A percentile compares a stretch with the other conserved stretches of the same genome.
Conservation (phyloP, 2,797 vertebrate species). For the Vespertilio murinus region DNA sequence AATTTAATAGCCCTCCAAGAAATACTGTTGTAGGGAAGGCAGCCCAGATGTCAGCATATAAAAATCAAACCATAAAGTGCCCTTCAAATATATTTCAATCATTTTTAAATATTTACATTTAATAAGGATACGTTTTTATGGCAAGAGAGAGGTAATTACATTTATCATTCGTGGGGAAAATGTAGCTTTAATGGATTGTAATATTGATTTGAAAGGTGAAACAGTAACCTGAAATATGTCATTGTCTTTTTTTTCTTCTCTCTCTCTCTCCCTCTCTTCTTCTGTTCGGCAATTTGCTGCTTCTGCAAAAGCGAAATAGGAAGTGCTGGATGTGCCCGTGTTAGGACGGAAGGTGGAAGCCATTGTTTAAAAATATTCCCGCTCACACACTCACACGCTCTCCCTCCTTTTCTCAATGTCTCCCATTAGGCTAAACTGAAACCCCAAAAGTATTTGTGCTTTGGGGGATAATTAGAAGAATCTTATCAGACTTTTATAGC, state of each 20-base stretch:
- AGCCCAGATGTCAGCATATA: constrained; percentile 86
- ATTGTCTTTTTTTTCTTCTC: constrained; percentile 49
- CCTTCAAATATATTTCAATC: constrained; percentile 86
- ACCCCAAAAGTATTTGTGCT: constrained; percentile 53
- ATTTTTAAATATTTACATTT: constrained; percentile 89
- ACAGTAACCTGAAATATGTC: constrained; percentile 81
- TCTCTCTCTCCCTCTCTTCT: not conserved
- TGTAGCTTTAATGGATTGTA: constrained; percentile 83
- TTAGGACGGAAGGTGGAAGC: not conserved
- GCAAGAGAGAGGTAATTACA: constrained; percentile 85
- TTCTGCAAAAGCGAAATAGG: constrained; percentile 78
- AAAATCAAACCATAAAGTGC: constrained; percentile 87
- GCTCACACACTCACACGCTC: too few relatives aligned
- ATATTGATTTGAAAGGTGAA: constrained; percentile 85
- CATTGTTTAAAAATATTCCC: not conserved
- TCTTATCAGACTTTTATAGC: constrained; percentile 77
- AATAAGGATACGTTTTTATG: constrained; percentile 86
- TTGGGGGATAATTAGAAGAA: constrained; percentile 77
- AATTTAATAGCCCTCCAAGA: constrained; percentile 84
- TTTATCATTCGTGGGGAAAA: constrained; percentile 86
- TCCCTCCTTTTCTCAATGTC: constrained; percentile 31
- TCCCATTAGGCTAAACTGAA: constrained; percentile 63
- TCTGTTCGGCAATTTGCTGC: constrained; percentile 50
- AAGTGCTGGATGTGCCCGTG: not conserved
- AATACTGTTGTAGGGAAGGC: constrained; percentile 82